phyloP scores from a whole-genome alignment of 2,797 vertebrate genomes.

The Leptoclinus maculatus region DNA sequence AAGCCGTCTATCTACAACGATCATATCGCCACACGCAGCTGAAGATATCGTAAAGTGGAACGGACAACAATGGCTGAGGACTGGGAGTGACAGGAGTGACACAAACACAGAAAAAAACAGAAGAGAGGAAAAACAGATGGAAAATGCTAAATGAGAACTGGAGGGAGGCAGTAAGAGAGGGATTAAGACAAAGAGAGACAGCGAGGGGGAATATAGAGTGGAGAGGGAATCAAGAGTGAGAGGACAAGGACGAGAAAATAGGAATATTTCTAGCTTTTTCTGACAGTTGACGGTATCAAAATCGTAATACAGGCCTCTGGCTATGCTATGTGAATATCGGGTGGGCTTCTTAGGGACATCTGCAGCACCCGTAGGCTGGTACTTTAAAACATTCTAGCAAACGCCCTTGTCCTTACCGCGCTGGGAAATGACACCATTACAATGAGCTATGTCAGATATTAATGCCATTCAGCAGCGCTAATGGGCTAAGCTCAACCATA shows the following conservation, averaged over 20 bases:
- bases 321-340: constrained; percentile 55
- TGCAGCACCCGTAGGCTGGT: constrained; percentile 59
- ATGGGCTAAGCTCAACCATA: constrained; percentile 75
- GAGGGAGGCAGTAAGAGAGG: constrained; percentile 52
- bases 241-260: constrained; percentile 71
- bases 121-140: constrained; percentile 40
- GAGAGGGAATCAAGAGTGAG: constrained; percentile 58
- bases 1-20: constrained; percentile 21
- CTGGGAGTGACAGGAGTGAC: constrained; percentile 21
- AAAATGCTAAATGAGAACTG: constrained; percentile 60
- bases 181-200: constrained; percentile 54
- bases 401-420: constrained; percentile 73
- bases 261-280: constrained; percentile 62
- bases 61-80: constrained; percentile 28
- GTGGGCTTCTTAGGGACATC: constrained; percentile 69
- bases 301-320: constrained; percentile 47
- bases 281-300: constrained; percentile 64
- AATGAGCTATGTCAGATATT: constrained; percentile 79
- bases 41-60: constrained; percentile 27
- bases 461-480: constrained; percentile 73
- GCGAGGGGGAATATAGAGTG: constrained; percentile 41
- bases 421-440: constrained; percentile 76
- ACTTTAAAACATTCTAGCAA: constrained; percentile 68
- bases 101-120: constrained; percentile 42
- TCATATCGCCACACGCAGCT: constrained; percentile 30